phyloP scores from a whole-genome alignment of 2,888 invertebrate species.

The Aphrophora alni region DNA sequence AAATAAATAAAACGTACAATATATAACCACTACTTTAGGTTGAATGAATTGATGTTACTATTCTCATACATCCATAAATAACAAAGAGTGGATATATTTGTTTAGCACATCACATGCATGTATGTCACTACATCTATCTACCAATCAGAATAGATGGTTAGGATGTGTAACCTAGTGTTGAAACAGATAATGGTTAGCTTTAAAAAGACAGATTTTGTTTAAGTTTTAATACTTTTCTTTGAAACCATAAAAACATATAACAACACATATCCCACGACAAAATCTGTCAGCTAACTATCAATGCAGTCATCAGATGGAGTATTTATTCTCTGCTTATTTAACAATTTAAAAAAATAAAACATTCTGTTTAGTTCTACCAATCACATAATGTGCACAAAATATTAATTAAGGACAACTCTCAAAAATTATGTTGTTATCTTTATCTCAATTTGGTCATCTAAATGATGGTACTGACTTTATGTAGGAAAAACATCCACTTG shows the following conservation, averaged over 20 bases:
- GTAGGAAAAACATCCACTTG: too few relatives aligned
- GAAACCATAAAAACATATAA: too few relatives aligned
- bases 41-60: neutral
- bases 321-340: neutral
- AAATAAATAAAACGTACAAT: too few relatives aligned
- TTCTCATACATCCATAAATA: neutral
- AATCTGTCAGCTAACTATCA: neutral
- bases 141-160: neutral
- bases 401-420: too few relatives aligned
- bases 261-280: neutral
- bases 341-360: neutral
- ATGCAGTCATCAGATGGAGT: neutral
- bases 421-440: too few relatives aligned
- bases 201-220: neutral
- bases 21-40: too few relatives aligned
- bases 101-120: slow-evolving; percentile 6
- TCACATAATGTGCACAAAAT: neutral
- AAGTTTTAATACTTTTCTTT: neutral
- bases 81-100: neutral
- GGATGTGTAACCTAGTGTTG: neutral
- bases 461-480: too few relatives aligned
- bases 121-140: neutral
- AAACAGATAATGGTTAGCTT: neutral
- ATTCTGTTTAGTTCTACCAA: neutral
- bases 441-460: too few relatives aligned